phyloP scores from a whole-genome alignment of 2,797 vertebrate species.

The Molossus molossus region DNA sequence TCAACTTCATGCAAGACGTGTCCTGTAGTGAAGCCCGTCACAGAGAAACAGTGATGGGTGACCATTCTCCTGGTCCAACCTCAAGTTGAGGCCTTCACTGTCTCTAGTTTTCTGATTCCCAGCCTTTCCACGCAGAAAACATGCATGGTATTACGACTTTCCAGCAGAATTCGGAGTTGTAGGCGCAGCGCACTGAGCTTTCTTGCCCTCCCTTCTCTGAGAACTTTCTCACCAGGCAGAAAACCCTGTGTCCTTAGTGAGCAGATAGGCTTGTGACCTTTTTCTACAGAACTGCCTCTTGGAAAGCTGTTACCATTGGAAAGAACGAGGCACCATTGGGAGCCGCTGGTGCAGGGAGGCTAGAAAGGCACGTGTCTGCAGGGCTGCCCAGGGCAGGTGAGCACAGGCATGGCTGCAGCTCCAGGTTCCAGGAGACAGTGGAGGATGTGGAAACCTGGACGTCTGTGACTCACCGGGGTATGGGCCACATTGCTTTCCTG shows the following conservation, averaged over 20 bases:
- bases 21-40: not conserved
- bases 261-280: not conserved
- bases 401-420: accelerated
- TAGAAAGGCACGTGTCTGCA: not conserved
- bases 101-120: not conserved
- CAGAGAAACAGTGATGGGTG: too few relatives aligned
- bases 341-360: not conserved
- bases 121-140: too few relatives aligned
- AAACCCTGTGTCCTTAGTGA: not conserved
- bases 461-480: not conserved
- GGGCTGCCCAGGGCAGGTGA: not conserved
- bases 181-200: accelerated
- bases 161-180: not conserved
- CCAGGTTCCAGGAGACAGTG: not conserved
- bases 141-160: accelerated
- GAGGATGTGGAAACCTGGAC: not conserved
- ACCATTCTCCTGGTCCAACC: too few relatives aligned
- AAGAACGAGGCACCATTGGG: not conserved
- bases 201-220: not conserved
- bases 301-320: not conserved
- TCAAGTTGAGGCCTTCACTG: not conserved
- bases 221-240: not conserved
- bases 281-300: not conserved
- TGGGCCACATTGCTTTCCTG: slow-evolving; percentile 17
- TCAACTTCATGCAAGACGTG: accelerated